phyloP scores from a whole-genome alignment of 35 echinoderm and acorn worm species.

The Holothuria glaberrima region DNA sequence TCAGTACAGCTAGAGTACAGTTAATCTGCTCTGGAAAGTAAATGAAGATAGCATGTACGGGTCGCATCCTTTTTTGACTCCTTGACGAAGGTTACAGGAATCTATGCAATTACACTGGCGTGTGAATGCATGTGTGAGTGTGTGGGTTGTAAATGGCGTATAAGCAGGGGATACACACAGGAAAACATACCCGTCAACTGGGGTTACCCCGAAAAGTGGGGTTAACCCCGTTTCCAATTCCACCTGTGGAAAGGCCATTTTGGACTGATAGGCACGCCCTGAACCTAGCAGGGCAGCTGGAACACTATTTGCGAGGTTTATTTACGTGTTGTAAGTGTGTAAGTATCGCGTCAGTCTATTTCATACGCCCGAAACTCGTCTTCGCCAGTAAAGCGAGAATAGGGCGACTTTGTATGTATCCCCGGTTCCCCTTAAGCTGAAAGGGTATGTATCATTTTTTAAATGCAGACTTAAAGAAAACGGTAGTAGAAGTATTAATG shows the following conservation, averaged over 20 bases:
- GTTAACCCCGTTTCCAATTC: not conserved
- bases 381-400: not conserved
- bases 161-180: no score
- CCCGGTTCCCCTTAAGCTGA: not conserved
- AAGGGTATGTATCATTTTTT: conserved; percentile 1
- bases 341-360: conserved; percentile 6
- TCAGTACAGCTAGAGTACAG: no score
- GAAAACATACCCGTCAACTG: no score
- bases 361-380: not conserved
- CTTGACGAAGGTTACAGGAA: no score
- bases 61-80: no score
- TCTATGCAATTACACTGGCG: no score
- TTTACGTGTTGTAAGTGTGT: no score
- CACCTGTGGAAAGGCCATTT: not conserved
- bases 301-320: no score
- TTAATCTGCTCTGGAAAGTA: no score
- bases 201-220: not conserved
- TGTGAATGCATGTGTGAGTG: no score
- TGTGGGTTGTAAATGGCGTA: no score
- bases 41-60: no score
- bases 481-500: not conserved
- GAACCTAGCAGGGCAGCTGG: not conserved
- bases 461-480: not conserved
- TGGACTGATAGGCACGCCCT: not conserved
- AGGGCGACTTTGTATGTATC: not conserved